A percentile compares a stretch with the other conserved stretches of the same genome.
Evolutionary conservation across 1,140 invertebrate genomes (phyloP).

Genomic region (Anastrepha ludens): DNA sequence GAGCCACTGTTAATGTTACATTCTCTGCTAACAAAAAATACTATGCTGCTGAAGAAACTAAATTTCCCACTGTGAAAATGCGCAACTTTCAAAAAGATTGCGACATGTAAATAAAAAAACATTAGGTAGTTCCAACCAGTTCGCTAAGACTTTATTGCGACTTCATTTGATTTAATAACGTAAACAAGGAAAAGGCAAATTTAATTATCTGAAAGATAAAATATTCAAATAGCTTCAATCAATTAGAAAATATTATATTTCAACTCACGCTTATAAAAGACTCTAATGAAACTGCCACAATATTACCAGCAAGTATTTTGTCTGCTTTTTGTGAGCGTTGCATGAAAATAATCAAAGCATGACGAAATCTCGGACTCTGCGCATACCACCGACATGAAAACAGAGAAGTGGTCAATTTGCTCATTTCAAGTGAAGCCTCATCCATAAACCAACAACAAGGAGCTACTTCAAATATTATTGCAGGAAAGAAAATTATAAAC

Average conservation of each 20-base stretch:
- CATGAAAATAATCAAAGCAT: slow-evolving; percentile 54
- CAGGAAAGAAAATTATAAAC: background rate
- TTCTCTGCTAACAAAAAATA: no score
- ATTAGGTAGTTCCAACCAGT: no score
- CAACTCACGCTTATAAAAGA: background rate
- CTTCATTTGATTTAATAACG: background rate
- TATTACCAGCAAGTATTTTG: background rate
- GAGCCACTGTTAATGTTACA: no score
- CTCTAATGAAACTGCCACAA: background rate
- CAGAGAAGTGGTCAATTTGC: slow-evolving; percentile 16
- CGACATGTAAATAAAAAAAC: no score
- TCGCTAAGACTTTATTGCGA: background rate
- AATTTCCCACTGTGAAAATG: no score
- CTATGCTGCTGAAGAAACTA: no score
- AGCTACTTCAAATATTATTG: background rate
- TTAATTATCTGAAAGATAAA: slow-evolving; percentile 32
- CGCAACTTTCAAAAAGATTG: no score
- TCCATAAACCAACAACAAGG: slow-evolving; percentile 53
- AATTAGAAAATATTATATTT: background rate
- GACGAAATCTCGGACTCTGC: slow-evolving; percentile 29
- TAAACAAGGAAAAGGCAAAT: slow-evolving; percentile 41
- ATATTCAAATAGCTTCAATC: background rate
- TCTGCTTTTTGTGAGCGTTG: slow-evolving; percentile 24
- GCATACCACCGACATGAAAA: slow-evolving; percentile 15
- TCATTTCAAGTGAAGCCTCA: background rate